These are phyloP conservation scores for Pteronotus mesoamericanus DNA, from an alignment of 2,797 vertebrate species.

Conservation along the genomic window DNA sequence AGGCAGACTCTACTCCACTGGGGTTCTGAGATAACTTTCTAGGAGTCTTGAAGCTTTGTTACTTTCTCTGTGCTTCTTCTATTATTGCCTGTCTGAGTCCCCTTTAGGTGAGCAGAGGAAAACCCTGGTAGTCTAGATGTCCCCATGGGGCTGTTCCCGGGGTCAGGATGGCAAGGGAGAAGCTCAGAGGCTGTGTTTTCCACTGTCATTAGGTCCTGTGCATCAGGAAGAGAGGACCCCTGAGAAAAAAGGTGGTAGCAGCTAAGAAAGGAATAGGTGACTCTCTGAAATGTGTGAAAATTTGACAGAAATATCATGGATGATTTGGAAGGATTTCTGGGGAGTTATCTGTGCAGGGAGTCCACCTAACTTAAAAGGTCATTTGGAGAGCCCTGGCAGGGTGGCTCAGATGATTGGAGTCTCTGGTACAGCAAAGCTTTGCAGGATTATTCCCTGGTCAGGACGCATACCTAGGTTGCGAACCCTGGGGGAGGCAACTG, in stretches of 20 bases:
- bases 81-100: background rate
- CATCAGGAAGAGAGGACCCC: background rate
- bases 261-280: background rate
- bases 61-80: background rate
- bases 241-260: background rate
- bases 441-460: background rate
- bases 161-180: background rate
- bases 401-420: background rate
- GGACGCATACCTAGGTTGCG: background rate
- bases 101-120: background rate
- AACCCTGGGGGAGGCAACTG: no score
- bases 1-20: background rate
- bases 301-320: background rate
- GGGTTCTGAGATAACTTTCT: background rate
- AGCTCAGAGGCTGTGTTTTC: background rate
- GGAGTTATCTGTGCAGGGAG: background rate
- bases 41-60: background rate
- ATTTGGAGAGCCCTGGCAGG: background rate
- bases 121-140: background rate
- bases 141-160: background rate
- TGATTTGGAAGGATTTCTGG: background rate
- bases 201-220: background rate
- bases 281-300: background rate
- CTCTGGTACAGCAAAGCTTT: background rate
- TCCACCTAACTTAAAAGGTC: background rate